Percentiles rank a stretch among this genome's conserved stretches.
Conservation (phyloP, 2,113 vertebrate species). For the Lagopus leucura region DNA sequence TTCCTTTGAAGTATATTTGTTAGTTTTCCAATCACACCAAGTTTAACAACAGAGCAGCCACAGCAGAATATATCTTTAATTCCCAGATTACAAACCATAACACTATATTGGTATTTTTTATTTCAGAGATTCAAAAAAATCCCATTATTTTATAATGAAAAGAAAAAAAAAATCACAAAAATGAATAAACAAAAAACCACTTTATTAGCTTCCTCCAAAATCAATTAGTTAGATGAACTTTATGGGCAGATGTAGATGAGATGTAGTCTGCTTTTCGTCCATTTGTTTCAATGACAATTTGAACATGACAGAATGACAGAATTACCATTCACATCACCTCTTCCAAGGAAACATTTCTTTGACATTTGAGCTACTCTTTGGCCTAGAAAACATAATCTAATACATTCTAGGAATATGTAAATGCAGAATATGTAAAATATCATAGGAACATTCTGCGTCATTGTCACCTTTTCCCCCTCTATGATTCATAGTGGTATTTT, state of each 20-base stretch:
- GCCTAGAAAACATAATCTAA: not conserved
- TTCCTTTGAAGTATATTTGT: not conserved
- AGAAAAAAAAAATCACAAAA: not conserved
- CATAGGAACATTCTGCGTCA: not conserved
- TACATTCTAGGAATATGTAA: not conserved
- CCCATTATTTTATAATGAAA: not conserved
- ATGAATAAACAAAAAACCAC: not conserved
- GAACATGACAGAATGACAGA: not conserved
- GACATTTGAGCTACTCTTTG: not conserved
- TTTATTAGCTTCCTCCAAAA: not conserved
- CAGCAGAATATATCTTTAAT: not conserved
- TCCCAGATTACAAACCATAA: not conserved
- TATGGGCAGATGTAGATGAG: not conserved
- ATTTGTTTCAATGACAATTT: not conserved
- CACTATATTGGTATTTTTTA: not conserved
- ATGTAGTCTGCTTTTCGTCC: not conserved
- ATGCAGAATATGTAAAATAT: not conserved
- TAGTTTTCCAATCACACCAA: not conserved
- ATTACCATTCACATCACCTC: not conserved
- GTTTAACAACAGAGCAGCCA: not conserved
- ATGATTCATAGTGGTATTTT: not conserved
- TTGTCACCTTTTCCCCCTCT: fast-evolving
- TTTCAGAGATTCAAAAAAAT: not conserved
- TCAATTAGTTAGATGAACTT: not conserved
- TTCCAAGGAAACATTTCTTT: not conserved